A percentile compares a stretch with the other conserved stretches of the same genome.
These are phyloP conservation scores for Choloepus didactylus DNA, from an alignment of 2,797 vertebrate species.

Conservation along the genomic window DNA sequence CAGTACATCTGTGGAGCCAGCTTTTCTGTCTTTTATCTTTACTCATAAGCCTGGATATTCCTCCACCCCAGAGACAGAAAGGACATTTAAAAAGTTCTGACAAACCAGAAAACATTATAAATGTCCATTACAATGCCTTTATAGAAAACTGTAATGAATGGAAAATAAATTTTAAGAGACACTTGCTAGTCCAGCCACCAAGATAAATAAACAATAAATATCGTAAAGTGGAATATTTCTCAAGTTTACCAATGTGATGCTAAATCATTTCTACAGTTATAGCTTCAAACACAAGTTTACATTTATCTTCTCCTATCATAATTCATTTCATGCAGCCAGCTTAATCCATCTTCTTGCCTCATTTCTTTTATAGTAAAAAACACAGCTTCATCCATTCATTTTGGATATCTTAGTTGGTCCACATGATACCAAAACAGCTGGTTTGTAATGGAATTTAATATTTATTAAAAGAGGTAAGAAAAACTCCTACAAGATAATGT, in stretches of 20 bases:
- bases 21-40: not conserved
- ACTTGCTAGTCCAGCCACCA: not conserved
- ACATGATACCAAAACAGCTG: not conserved
- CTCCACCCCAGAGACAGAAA: fast-evolving
- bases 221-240: not conserved
- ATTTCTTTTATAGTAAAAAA: conserved; percentile 46
- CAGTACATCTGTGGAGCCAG: not conserved
- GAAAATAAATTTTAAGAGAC: not conserved
- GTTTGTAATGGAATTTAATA: not conserved
- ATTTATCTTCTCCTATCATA: not conserved
- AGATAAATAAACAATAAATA: conserved; percentile 2
- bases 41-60: not conserved
- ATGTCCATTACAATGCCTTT: not conserved
- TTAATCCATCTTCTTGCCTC: conserved; percentile 2
- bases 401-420: not conserved
- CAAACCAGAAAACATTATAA: not conserved
- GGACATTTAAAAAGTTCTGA: not conserved
- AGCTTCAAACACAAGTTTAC: not conserved
- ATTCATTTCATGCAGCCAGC: not conserved
- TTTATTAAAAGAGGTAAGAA: not conserved
- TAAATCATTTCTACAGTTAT: not conserved
- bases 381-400: conserved; percentile 4
- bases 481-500: too few species aligned
- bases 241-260: not conserved
- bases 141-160: not conserved